A percentile compares a stretch with the other conserved stretches of the same genome.
These are phyloP conservation scores for Callionymus lyra DNA, from an alignment of 2,113 vertebrate species.

Conservation along the genomic window DNA sequence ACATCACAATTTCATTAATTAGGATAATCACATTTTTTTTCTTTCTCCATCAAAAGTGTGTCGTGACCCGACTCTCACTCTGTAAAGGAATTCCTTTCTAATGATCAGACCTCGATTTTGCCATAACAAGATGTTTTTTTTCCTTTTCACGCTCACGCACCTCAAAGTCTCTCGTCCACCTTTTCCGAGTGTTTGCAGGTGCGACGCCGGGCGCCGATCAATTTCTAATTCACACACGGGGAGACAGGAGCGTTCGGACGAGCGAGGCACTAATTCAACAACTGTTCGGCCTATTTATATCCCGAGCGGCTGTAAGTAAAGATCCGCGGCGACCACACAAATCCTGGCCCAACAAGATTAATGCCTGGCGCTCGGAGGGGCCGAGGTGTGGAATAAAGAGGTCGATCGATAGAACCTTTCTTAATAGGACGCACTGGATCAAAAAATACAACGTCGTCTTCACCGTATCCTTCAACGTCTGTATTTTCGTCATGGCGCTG, in stretches of 20 bases:
- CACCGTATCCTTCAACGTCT: too few species aligned
- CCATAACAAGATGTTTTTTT: constrained; percentile 19
- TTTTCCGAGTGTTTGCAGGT: constrained; percentile 33
- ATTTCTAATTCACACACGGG: constrained; percentile 61
- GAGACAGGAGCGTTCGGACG: constrained; percentile 54
- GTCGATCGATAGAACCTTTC: too few species aligned
- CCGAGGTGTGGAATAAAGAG: too few species aligned
- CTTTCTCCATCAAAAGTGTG: constrained; percentile 35
- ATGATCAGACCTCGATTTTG: constrained; percentile 34
- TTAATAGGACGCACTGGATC: too few species aligned
- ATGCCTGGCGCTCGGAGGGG: too few species aligned
- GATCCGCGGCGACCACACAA: constrained; percentile 4
- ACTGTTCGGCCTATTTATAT: constrained; percentile 53
- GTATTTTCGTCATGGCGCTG: too few species aligned
- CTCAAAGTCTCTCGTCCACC: constrained; percentile 39
- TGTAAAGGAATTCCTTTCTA: constrained; percentile 17
- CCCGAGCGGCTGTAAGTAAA: constrained; percentile 53
- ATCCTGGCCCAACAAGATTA: neutral
- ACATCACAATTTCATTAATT: too few species aligned
- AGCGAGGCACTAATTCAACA: constrained; percentile 64
- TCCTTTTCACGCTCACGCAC: constrained; percentile 24
- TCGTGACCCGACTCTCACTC: constrained; percentile 3
- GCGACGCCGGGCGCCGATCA: constrained; percentile 55
- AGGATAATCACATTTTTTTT: constrained; percentile 27
- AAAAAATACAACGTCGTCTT: too few species aligned